Percentiles rank a stretch among this genome's conserved stretches.
Conservation (phyloP, 2,888 invertebrate species). For the Watsonalla cultraria region DNA sequence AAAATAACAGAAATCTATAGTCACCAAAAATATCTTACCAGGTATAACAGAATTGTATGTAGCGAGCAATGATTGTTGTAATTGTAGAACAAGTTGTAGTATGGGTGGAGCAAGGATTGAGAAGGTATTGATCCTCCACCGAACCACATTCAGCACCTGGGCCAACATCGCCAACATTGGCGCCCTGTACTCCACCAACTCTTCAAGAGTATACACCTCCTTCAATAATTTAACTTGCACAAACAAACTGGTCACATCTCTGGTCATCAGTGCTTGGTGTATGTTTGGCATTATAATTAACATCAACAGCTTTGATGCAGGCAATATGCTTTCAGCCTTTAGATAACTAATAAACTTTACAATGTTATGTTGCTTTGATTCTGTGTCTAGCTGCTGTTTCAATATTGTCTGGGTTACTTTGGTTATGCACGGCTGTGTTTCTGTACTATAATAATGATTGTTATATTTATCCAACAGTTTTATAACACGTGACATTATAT, state of each 20-base stretch:
- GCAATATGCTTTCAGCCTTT: slow-evolving; percentile 40
- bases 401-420: slow-evolving; percentile 38
- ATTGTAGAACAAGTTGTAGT: slow-evolving; percentile 41
- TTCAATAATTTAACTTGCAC: slow-evolving; percentile 44
- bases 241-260: slow-evolving; percentile 36
- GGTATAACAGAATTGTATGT: slow-evolving; percentile 46
- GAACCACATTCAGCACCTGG: slow-evolving; percentile 52
- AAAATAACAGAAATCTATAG: background rate
- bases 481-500: slow-evolving; percentile 56
- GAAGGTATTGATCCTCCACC: slow-evolving; percentile 58
- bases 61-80: slow-evolving; percentile 45
- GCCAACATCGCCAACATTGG: slow-evolving; percentile 64
- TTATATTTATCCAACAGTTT: slow-evolving; percentile 45
- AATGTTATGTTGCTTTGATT: slow-evolving; percentile 41
- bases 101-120: slow-evolving; percentile 32
- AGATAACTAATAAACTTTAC: slow-evolving; percentile 48
- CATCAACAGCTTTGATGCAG: slow-evolving; percentile 47
- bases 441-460: slow-evolving; percentile 49
- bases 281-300: slow-evolving; percentile 60
- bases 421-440: slow-evolving; percentile 55
- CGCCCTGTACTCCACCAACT: slow-evolving; percentile 52
- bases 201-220: slow-evolving; percentile 38
- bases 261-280: slow-evolving; percentile 45
- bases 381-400: slow-evolving; percentile 32
- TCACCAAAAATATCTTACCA: slow-evolving; percentile 31